Evolutionary conservation across 2,797 vertebrate species (phyloP).

Genomic region (Sebastes trivittatus): DNA sequence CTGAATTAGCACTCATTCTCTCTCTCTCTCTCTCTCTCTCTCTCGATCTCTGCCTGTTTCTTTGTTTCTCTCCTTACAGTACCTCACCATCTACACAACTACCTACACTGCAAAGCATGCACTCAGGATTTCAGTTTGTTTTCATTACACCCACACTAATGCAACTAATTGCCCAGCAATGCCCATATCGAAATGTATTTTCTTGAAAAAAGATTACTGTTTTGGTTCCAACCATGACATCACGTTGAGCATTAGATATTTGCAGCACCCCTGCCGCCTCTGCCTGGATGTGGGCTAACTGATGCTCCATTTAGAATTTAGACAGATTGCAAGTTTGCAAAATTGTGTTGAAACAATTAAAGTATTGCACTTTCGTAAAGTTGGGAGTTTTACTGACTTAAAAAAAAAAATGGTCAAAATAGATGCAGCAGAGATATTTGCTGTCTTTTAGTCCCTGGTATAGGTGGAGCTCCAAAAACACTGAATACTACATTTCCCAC

Average conservation of each 20-base stretch:
- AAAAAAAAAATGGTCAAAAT: neutral
- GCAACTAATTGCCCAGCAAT: neutral
- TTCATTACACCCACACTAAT: neutral
- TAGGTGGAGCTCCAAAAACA: neutral
- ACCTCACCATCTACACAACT: neutral
- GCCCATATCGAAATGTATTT: neutral
- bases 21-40: neutral
- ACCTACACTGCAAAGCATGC: neutral
- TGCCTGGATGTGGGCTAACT: neutral
- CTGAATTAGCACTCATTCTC: conserved; percentile 32
- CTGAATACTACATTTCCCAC: neutral
- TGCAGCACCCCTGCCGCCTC: neutral
- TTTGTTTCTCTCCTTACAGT: neutral
- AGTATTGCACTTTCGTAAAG: neutral
- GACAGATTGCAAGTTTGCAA: neutral
- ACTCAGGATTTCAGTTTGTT: neutral
- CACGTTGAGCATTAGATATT: neutral
- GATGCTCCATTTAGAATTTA: neutral
- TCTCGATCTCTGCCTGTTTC: neutral
- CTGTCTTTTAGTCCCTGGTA: no score
- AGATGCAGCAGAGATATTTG: neutral
- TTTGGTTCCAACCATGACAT: neutral
- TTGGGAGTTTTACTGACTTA: neutral
- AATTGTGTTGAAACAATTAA: neutral
- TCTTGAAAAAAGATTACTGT: neutral